A percentile compares a stretch with the other conserved stretches of the same genome.
Evolutionary conservation across 2,888 invertebrate species (phyloP).

Genomic region (Strigamia maritima): DNA sequence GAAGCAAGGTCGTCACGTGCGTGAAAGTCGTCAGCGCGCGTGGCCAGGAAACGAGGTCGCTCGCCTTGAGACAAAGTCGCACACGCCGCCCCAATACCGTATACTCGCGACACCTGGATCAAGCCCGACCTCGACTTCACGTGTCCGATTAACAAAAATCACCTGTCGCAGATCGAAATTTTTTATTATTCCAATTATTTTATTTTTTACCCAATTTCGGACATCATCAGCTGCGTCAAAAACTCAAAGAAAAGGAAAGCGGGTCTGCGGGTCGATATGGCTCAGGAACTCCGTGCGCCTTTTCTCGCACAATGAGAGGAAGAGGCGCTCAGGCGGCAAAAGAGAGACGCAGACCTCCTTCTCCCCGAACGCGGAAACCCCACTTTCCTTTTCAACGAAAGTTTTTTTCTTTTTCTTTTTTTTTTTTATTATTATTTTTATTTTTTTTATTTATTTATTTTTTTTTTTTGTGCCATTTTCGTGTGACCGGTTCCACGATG

Average conservation of each 20-base stretch:
- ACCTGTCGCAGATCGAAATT: not conserved
- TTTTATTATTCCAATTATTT: no score
- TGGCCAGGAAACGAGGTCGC: conserved; percentile 19
- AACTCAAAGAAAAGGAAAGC: not conserved
- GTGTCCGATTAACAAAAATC: not conserved
- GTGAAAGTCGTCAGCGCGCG: conserved; percentile 19
- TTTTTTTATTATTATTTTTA: not conserved
- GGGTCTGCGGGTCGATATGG: conserved; percentile 11
- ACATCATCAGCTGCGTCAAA: not conserved
- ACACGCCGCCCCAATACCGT: not conserved
- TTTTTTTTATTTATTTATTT: not conserved
- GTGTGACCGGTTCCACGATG: not conserved
- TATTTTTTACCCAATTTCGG: no score
- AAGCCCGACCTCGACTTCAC: conserved; percentile 4
- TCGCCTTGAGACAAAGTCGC: conserved; percentile 23
- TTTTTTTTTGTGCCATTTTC: not conserved
- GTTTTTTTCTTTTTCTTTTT: not conserved
- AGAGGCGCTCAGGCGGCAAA: conserved; percentile 23
- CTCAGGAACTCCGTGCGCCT: not conserved
- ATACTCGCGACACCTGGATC: conserved; percentile 11
- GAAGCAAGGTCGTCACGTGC: conserved; percentile 19
- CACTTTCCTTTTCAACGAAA: not conserved
- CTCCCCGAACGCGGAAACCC: conserved; percentile 20
- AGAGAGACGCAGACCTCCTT: not conserved
- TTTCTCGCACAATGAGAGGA: conserved; percentile 7